Evolutionary conservation across 2,113 vertebrate species (phyloP), one percentile per base, ranked within the genome.

Genomic region (Prionailurus viverrinus): DNA sequence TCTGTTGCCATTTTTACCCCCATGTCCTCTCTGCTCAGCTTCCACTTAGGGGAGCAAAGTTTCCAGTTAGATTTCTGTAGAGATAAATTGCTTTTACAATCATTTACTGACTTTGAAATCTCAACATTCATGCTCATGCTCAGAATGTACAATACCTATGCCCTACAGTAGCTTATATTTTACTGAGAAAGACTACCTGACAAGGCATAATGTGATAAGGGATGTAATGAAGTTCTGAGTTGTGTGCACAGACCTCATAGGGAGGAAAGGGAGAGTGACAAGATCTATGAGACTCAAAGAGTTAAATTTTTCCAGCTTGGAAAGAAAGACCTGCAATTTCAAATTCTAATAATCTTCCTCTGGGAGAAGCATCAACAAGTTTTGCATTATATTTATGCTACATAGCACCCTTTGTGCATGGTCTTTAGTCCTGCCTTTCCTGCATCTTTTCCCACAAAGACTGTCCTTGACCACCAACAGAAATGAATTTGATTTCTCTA

Each of bases 401-500:
- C n/a, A n/a, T 21, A 55, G 45, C 48, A 78, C 48, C 36, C 97
- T 88, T 88, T 63, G 85, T 78, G 80, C 92, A 89, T 80, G 65
- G 7, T 93, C 55, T 86, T 96, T 71, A 97, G 61, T 86, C 58
- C 80, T 97, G 97, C 74, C 53, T 97, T 82, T 89, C 18, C 7
- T 84, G 66, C 87, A 91, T 66, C 5, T 39, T 97, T 97, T 92
- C 95, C 87, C 88, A 95, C 95, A 95, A 92, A 94, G 95, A 97
- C 89, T 98, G 98, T 98, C 98, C 98, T 99, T 99, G 98, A 98
- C 97, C 88, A 98, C 95, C 83, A 96, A 84, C 84, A 98, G 97
- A 98, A 99, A 98, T 98, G 89, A 98, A 98, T 99, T 98, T 98
- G 96, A 98, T 99, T 98, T 98, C 96, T 98, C 97, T 98, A 99